Conservation (phyloP, 2,113 vertebrate species). For the Orientallactaga bullata region DNA sequence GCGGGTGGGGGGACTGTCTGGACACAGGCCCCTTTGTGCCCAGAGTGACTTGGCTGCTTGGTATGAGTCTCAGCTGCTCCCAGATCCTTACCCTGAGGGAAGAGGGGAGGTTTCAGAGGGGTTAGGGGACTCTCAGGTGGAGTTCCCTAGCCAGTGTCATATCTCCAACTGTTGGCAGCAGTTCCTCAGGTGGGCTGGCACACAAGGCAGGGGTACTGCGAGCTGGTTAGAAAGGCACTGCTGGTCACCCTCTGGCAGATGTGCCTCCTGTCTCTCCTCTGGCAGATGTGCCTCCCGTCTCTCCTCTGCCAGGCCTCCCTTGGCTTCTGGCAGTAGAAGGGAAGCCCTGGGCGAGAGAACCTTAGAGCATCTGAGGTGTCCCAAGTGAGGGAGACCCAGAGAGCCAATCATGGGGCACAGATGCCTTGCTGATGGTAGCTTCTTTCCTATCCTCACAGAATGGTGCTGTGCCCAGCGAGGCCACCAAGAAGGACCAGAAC, state of each 20-base stretch:
- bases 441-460: constrained; percentile 89
- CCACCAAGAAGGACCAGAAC: constrained; percentile 94
- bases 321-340: constrained; percentile 38
- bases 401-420: not conserved
- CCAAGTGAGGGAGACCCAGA: constrained; percentile 1
- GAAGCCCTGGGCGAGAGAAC: not conserved
- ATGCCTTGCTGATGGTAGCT: constrained; percentile 70
- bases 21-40: constrained; percentile 89
- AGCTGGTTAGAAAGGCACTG: not conserved
- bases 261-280: not conserved
- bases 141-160: not conserved
- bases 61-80: constrained; percentile 85
- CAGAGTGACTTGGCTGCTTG: constrained; percentile 83
- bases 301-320: not conserved
- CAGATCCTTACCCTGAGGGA: constrained; percentile 75
- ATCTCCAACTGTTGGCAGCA: not conserved
- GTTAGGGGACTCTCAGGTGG: not conserved
- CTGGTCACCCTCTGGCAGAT: constrained; percentile 29
- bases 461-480: constrained; percentile 97
- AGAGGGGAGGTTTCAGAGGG: constrained; percentile 32
- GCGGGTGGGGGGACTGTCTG: constrained; percentile 58
- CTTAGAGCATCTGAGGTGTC: not conserved
- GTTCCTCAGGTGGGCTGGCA: constrained; percentile 63
- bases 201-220: not conserved
- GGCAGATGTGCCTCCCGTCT: not conserved